Evolutionary conservation across 2,888 invertebrate genomes (phyloP).

Genomic region (Chaetoderma sp.): DNA sequence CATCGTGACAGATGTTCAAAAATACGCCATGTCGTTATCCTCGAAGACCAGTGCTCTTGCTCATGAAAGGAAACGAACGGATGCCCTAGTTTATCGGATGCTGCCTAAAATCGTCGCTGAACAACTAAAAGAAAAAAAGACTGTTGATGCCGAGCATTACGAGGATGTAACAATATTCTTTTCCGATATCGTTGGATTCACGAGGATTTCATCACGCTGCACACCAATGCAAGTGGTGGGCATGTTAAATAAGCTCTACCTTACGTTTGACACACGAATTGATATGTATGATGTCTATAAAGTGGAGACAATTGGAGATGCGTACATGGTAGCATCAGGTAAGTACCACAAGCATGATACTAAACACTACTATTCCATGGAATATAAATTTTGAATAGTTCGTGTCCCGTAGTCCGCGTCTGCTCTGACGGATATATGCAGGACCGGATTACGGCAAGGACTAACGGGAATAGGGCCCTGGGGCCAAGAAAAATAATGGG

Average conservation of each 20-base stretch:
- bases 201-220: conserved; percentile 48
- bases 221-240: conserved; percentile 52
- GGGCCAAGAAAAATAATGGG: no score
- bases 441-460: no score
- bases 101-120: conserved; percentile 50
- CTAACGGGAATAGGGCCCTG: no score
- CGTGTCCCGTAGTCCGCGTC: no score
- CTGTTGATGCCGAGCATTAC: conserved; percentile 47
- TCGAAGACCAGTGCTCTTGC: conserved; percentile 50
- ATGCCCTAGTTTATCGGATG: conserved; percentile 52
- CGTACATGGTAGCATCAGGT: conserved; percentile 37
- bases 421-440: no score
- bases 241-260: conserved; percentile 31
- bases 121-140: conserved; percentile 47
- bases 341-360: conserved; percentile 5
- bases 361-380: no score
- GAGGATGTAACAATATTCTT: conserved; percentile 49
- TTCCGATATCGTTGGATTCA: conserved; percentile 54
- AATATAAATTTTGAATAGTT: no score
- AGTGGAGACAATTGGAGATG: conserved; percentile 35
- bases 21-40: conserved; percentile 56
- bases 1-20: conserved; percentile 53
- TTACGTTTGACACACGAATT: conserved; percentile 27
- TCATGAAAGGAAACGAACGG: conserved; percentile 52
- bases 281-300: conserved; percentile 32